Evolutionary conservation across 2,113 vertebrate genomes (phyloP).

Genomic region (Actenoides lindsayi): DNA sequence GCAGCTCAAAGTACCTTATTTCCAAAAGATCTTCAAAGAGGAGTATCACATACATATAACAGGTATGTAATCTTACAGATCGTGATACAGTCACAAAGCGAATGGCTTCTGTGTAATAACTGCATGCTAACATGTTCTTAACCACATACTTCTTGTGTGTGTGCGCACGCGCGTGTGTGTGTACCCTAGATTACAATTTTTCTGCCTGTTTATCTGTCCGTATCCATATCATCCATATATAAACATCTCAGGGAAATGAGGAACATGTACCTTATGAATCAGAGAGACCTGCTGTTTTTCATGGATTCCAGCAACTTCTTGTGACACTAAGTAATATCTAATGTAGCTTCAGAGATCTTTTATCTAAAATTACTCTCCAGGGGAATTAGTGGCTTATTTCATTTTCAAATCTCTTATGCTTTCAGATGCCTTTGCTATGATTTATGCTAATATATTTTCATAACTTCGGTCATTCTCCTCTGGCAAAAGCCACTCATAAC

Average conservation of each 20-base stretch:
- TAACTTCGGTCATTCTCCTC: constrained; percentile 41
- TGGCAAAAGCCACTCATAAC: constrained; percentile 48
- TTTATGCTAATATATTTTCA: constrained; percentile 58
- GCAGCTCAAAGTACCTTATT: constrained; percentile 92
- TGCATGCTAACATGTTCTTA: not conserved
- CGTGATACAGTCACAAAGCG: not conserved
- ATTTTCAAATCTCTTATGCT: constrained; percentile 32
- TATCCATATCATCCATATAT: not conserved
- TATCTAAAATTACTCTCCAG: constrained; percentile 30
- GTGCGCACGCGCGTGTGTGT: not conserved
- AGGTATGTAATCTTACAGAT: constrained; percentile 74
- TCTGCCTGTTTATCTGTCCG: not conserved
- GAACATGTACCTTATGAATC: not conserved
- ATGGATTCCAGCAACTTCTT: not conserved
- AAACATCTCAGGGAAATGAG: not conserved
- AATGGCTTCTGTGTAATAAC: not conserved
- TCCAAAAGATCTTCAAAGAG: constrained; percentile 92
- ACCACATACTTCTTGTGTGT: not conserved
- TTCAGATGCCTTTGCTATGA: constrained; percentile 18
- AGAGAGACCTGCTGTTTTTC: not conserved
- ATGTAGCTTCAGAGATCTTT: constrained; percentile 28
- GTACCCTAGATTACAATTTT: not conserved
- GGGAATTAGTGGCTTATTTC: constrained; percentile 48
- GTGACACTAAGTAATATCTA: constrained; percentile 9
- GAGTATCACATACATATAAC: constrained; percentile 98